These are phyloP conservation scores for Puma concolor DNA, from an alignment of 2,113 vertebrate species.

Conservation along the genomic window DNA sequence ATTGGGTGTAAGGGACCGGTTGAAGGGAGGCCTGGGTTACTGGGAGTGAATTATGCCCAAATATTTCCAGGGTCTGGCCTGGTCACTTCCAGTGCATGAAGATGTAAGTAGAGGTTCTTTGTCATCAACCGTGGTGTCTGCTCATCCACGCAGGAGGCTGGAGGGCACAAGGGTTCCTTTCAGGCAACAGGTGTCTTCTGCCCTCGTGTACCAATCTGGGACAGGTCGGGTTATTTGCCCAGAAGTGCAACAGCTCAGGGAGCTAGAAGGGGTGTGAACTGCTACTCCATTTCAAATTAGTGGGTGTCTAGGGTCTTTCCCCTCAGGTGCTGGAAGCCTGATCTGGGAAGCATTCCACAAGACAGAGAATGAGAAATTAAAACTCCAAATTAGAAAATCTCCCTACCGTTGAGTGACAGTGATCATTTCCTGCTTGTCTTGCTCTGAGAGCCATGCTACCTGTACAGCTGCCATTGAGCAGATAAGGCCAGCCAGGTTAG, in stretches of 20 bases:
- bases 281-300: not conserved
- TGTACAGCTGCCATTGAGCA: not conserved
- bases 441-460: not conserved
- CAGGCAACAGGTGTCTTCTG: not conserved
- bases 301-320: not conserved
- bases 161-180: not conserved
- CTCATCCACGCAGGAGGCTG: not conserved
- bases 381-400: conserved; percentile 5
- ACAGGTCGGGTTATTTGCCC: not conserved
- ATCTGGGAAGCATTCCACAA: conserved; percentile 39
- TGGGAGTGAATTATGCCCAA: not conserved
- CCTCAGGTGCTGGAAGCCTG: not conserved
- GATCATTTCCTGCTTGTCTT: not conserved
- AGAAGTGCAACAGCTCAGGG: not conserved
- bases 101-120: not conserved
- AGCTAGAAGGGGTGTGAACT: not conserved
- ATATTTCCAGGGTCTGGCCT: not conserved
- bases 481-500: not conserved
- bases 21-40: not conserved
- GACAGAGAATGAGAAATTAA: conserved; percentile 4
- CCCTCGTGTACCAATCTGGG: not conserved
- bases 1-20: not conserved
- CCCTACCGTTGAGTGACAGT: not conserved
- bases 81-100: not conserved
- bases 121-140: not conserved